Evolutionary conservation across 2,797 vertebrate species (phyloP), one percentile per base, ranked within the genome.

Genomic region (Mareca penelope): DNA sequence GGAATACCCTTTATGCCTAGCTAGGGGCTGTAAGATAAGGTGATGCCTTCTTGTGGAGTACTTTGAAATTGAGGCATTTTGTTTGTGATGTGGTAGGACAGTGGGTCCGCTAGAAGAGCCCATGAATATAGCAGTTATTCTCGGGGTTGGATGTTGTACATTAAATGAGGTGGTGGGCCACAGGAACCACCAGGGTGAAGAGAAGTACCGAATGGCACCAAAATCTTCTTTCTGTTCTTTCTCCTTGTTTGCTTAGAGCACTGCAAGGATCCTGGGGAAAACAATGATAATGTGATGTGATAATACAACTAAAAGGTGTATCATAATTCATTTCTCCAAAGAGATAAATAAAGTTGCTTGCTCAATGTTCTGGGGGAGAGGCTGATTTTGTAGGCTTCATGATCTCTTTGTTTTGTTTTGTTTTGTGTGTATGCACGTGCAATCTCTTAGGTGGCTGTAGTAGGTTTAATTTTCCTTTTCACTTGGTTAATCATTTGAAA

Each of bases 351-450:
- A 82, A 60, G n/a, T 57, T 57, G 40, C 37, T 61, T 78, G 16
- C 76, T 80, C 50, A 72, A 7, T 59, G 88, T 35, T 48, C 70
- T 72, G 9, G 17, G 5, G 31, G 15, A 5, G 21, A 28, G 15
- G 44, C 59, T 83, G 73, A 15, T 67, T 93, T 91, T 91, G 13
- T 81, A 88, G 70, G 44, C 65, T 94, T 91, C n/a, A 6, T 39
- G 10, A 18, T 76, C 33, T 5, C 63, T 90, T 85, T 73, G 42
- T 75, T 90, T 85, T 69, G 21, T 28, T 89, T 15, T 59, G 11
- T 65, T 61, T n/a, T 23, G 14, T 68, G 28, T 53, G 52, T 63
- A 40, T 19, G 8, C 39, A 33, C 55, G 16, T 86, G 48, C 52
- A 50, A 68, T 70, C 70, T 67, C 86, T 81, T 77, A 63, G 56